phyloP scores from a whole-genome alignment of 2,113 vertebrate species.

The Grallaria varia region DNA sequence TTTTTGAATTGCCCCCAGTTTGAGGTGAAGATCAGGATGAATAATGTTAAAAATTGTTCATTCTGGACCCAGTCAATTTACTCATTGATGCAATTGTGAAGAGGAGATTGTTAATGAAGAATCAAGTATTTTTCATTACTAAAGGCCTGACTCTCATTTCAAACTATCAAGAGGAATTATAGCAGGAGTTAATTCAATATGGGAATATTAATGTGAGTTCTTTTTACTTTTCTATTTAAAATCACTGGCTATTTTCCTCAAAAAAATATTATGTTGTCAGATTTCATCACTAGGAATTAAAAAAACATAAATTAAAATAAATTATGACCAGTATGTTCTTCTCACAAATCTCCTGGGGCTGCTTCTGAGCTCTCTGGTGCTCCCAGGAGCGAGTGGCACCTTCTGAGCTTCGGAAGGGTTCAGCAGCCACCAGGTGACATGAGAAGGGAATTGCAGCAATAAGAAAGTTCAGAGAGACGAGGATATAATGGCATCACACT shows the following conservation, averaged over 20 bases:
- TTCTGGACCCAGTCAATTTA: neutral
- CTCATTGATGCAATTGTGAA: neutral
- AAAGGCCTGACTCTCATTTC: neutral
- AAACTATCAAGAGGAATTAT: neutral
- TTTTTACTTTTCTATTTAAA: neutral
- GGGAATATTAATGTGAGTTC: neutral
- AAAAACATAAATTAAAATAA: too few species aligned
- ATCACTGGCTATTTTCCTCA: neutral
- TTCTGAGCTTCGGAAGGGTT: slow-evolving; percentile 4
- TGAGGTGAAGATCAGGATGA: neutral
- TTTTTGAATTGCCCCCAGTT: neutral
- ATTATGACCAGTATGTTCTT: neutral
- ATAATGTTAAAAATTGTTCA: neutral
- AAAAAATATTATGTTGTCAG: neutral
- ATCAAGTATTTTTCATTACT: neutral
- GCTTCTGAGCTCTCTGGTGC: neutral
- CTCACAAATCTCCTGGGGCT: neutral
- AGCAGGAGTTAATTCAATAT: neutral
- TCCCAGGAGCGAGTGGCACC: neutral
- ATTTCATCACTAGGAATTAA: neutral
- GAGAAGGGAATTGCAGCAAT: slow-evolving; percentile 17
- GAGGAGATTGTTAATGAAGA: neutral
- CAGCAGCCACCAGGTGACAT: slow-evolving; percentile 52
- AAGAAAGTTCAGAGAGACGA: neutral
- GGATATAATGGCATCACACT: neutral